phyloP scores from a whole-genome alignment of 2,888 invertebrate species.

The Lasioglossum calceatum region DNA sequence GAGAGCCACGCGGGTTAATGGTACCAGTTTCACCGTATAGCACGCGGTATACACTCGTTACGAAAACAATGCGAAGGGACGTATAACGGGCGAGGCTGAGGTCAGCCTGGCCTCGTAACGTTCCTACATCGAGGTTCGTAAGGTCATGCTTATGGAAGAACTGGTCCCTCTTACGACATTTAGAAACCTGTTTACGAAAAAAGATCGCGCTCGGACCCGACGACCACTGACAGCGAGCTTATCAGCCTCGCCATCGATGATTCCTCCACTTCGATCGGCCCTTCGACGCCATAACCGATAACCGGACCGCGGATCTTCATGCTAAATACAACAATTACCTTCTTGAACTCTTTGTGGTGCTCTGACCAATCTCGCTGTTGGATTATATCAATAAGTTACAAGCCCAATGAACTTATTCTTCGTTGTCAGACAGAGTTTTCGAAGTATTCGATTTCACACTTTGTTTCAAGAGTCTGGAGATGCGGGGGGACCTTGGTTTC shows the following conservation, averaged over 20 bases:
- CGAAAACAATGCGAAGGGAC: conserved; percentile 72
- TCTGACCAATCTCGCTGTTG: background rate
- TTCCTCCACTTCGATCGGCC: background rate
- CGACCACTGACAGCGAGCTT: background rate
- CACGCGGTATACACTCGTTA: conserved; percentile 66
- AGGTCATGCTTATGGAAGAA: conserved; percentile 73
- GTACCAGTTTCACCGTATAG: conserved; percentile 76
- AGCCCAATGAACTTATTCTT: no score
- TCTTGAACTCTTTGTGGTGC: no score
- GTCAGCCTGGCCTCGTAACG: conserved; percentile 64
- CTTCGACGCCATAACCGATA: background rate
- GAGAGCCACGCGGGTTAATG: conserved; percentile 73
- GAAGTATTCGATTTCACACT: no score
- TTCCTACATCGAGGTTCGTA: conserved; percentile 71
- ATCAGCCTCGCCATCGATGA: background rate
- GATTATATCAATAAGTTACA: no score
- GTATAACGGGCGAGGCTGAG: conserved; percentile 71
- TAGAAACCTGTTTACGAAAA: conserved; percentile 66
- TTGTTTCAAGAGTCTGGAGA: no score
- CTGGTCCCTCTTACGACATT: conserved; percentile 72
- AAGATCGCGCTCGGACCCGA: conserved; percentile 14
- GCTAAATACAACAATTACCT: no score
- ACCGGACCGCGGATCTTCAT: background rate
- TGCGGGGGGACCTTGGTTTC: no score
- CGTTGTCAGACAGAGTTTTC: no score